Base-by-base conservation (phyloP, 2,113 vertebrate genomes). In the Thymallus thymallus region DNA sequence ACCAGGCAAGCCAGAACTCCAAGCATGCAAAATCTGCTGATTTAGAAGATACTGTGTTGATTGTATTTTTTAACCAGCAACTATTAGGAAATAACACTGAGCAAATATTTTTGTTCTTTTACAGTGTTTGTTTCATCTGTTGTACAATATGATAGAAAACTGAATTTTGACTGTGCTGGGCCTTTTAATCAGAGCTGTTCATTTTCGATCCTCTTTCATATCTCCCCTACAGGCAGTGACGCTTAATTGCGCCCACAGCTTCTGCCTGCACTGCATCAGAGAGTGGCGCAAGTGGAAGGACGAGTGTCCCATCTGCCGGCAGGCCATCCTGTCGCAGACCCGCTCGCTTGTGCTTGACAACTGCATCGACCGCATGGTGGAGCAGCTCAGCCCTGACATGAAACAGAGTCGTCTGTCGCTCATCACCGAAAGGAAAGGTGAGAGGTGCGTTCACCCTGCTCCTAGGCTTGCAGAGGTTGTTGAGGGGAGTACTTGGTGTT, bases 271-370 rank as follows among this genome's bases (percentile, higher is more conserved):
- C 87, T 99, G 98, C 35, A 98, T 99, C 79, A 79, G 76, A 0
- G 93, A 94, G 72, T 99, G 98, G 98, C 94, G 91, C 0, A 95
- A 95, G 30, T 94, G 95, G 48, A 98, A 95, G 75, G 85, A 92
- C n/a, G 95, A 98, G 78, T 99, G 98, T 76, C 98, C 98, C 2
- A 98, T 99, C 86, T 99, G 98, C 88, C 90, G 97, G 67, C 93
- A 93, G 87, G 83, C 90, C 76, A 97, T 99, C 81, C 75, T 82
- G 20, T 96, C 96, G 0, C 92, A 94, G 92, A 96, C 95, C 0
- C 94, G 94, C 73, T 99, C 97, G 14, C 91, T 98, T 68, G 96
- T 96, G 46, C 92, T 99, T 82, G 96, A 99, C 90, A 98, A 97
- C 85, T 99, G 95, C 92, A 96, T 99, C 75, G 91, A 95, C 88